Evolutionary conservation across 2,113 vertebrate genomes (phyloP).

Genomic region (Esox niger): DNA sequence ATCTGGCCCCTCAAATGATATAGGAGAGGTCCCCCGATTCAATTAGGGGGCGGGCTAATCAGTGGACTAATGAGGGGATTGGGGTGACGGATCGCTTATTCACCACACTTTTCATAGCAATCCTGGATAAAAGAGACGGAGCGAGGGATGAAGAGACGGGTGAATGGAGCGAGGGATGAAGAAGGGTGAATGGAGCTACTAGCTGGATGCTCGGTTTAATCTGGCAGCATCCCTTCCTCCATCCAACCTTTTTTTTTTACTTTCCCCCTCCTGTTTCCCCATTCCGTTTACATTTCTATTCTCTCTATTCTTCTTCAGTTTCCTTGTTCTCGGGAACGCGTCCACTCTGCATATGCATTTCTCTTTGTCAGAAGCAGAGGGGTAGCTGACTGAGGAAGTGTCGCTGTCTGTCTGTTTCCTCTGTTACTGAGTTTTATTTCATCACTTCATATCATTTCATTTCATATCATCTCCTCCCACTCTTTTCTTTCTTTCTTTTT

Average conservation of each 20-base stretch:
- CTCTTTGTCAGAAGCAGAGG: conserved; percentile 12
- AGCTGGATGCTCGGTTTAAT: background rate
- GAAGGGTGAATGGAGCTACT: conserved; percentile 12
- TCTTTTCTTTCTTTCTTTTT: too few relatives aligned
- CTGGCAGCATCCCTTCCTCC: background rate
- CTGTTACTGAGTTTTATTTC: too few relatives aligned
- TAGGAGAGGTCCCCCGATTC: conserved; percentile 61
- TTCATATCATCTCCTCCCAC: too few relatives aligned
- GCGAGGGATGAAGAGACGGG: conserved; percentile 20
- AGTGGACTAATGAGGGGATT: conserved; percentile 68
- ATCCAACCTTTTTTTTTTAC: background rate
- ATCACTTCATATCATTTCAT: too few relatives aligned
- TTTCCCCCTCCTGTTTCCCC: conserved; percentile 1
- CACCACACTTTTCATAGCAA: background rate
- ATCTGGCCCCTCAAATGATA: conserved; percentile 72
- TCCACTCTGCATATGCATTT: conserved; percentile 36
- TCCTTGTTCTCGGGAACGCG: conserved; percentile 25
- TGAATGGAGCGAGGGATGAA: conserved; percentile 22
- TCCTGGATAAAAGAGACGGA: background rate
- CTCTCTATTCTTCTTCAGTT: background rate
- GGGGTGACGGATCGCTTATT: conserved; percentile 48
- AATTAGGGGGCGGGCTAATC: conserved; percentile 74
- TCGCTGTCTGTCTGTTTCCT: background rate
- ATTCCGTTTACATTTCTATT: background rate
- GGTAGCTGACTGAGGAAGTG: too few relatives aligned